Evolutionary conservation across 2,888 invertebrate species (phyloP).

Genomic region (Mantis religiosa): DNA sequence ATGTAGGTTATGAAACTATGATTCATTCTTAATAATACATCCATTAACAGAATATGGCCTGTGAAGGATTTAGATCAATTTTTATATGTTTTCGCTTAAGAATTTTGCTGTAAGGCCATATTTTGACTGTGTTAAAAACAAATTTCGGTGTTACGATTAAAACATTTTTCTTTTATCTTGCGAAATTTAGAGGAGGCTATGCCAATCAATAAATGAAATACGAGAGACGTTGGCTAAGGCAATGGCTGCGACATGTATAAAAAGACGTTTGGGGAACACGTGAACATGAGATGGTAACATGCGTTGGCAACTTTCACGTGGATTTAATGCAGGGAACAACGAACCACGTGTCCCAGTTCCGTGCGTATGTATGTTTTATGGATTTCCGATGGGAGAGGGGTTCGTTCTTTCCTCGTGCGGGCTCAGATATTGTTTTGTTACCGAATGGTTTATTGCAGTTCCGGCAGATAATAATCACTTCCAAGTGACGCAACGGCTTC

Average conservation of each 20-base stretch:
- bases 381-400: not conserved
- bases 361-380: not conserved
- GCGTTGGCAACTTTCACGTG: not conserved
- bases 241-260: not conserved
- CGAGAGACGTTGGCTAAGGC: not conserved
- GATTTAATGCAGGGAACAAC: not conserved
- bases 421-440: not conserved
- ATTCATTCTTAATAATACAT: too few relatives aligned
- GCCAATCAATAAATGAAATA: too few relatives aligned
- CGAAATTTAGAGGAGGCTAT: too few relatives aligned
- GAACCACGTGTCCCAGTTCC: not conserved
- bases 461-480: not conserved
- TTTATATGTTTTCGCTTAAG: too few relatives aligned
- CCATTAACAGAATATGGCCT: too few relatives aligned
- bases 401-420: not conserved
- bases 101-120: too few relatives aligned
- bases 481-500: not conserved
- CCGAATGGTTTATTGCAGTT: not conserved
- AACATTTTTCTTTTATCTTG: too few relatives aligned
- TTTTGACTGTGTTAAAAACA: too few relatives aligned
- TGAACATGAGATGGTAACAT: not conserved
- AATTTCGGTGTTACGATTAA: too few relatives aligned
- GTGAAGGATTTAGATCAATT: too few relatives aligned
- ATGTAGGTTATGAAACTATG: too few relatives aligned
- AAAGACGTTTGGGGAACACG: not conserved